phyloP scores from a whole-genome alignment of 2,797 vertebrate species.

The Bovichtus diacanthus region DNA sequence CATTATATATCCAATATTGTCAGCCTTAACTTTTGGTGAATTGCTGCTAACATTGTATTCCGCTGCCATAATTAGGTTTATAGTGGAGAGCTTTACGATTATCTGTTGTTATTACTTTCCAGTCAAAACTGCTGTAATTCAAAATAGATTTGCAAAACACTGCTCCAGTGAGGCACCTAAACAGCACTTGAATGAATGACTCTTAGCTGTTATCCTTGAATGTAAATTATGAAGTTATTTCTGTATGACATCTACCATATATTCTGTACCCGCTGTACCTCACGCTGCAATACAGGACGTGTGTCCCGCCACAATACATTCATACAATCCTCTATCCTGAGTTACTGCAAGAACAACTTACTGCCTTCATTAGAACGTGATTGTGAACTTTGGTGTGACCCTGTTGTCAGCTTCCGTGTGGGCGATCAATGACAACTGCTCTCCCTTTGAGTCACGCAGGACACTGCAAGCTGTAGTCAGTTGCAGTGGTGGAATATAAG shows the following conservation, averaged over 20 bases:
- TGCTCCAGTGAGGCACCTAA: neutral
- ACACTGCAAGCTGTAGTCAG: neutral
- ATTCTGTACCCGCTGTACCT: neutral
- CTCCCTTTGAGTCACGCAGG: too few relatives aligned
- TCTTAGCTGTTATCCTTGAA: neutral
- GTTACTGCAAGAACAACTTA: neutral
- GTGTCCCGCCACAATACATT: neutral
- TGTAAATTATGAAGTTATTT: neutral
- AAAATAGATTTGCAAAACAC: neutral
- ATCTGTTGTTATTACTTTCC: neutral
- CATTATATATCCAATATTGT: too few relatives aligned
- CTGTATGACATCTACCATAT: neutral
- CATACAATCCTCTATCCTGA: neutral
- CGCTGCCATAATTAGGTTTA: neutral
- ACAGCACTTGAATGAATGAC: neutral
- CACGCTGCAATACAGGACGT: neutral
- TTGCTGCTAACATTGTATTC: neutral
- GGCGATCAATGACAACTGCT: too few relatives aligned
- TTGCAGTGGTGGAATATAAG: too few relatives aligned
- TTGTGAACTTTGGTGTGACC: neutral
- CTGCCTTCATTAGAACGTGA: constrained; percentile 2
- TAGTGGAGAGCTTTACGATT: neutral
- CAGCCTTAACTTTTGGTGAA: too few relatives aligned
- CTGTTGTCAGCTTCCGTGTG: too few relatives aligned
- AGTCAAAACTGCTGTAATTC: neutral